Evolutionary conservation across 1,140 invertebrate species (phyloP).

Genomic region (Cotesia glomerata): DNA sequence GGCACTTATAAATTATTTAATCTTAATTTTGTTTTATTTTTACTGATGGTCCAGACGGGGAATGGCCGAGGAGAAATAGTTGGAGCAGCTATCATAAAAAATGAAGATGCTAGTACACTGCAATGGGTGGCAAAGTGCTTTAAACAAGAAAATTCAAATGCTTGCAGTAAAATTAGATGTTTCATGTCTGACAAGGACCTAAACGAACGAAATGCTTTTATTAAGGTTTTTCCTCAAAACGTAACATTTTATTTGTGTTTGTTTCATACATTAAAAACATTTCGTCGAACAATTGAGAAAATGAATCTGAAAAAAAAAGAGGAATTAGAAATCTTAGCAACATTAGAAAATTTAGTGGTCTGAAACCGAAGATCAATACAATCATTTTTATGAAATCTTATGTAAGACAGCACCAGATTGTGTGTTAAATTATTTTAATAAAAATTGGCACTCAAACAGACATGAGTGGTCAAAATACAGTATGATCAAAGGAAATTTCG

Average conservation of each 20-base stretch:
- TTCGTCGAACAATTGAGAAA: constrained; percentile 7
- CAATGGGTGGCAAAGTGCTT: constrained; percentile 12
- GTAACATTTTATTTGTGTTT: constrained; percentile 22
- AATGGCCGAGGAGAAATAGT: constrained; percentile 12
- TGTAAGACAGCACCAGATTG: background rate
- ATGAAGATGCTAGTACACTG: background rate
- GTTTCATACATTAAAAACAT: constrained; percentile 25
- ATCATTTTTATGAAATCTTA: no score
- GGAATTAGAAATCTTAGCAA: no score
- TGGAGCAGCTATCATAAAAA: background rate
- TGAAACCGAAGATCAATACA: no score
- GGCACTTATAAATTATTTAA: constrained; percentile 32
- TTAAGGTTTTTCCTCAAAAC: constrained; percentile 6
- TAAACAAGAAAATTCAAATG: background rate
- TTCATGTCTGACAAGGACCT: constrained; percentile 24
- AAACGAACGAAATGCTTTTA: background rate
- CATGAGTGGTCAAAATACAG: background rate
- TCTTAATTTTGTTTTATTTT: background rate
- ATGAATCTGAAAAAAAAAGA: background rate
- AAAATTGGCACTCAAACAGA: background rate
- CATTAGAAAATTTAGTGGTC: no score
- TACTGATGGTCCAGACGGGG: constrained; percentile 10
- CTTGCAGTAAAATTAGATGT: background rate
- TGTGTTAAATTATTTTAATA: background rate
- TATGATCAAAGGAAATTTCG: background rate